Evolutionary conservation across 1,140 invertebrate genomes (phyloP).

Genomic region (Drosophila subpulchrella): DNA sequence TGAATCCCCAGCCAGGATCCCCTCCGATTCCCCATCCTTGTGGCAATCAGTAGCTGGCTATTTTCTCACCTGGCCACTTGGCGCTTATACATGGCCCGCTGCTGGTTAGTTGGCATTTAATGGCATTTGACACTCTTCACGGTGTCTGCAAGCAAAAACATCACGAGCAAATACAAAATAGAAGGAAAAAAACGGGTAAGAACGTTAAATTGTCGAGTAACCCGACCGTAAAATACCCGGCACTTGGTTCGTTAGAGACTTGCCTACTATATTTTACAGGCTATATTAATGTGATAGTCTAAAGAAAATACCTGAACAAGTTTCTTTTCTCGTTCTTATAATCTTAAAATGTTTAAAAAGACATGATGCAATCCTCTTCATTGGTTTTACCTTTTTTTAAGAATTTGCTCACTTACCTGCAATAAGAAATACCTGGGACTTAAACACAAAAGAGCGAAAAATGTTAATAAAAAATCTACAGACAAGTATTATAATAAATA

Average conservation of each 20-base stretch:
- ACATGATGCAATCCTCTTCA: too few species aligned
- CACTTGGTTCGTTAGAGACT: background rate
- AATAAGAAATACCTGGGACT: too few species aligned
- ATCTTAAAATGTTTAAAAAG: too few species aligned
- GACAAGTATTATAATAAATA: too few species aligned
- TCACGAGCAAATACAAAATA: conserved; percentile 51
- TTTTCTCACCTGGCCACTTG: conserved; percentile 66
- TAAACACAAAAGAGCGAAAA: too few species aligned
- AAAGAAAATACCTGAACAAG: too few species aligned
- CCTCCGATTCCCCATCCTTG: conserved; percentile 15
- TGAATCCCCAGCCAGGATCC: conserved; percentile 4
- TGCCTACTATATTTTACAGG: background rate
- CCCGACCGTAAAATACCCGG: conserved; percentile 5
- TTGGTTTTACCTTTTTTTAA: too few species aligned
- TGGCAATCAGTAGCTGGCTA: conserved; percentile 69
- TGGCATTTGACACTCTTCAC: conserved; percentile 72
- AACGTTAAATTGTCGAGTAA: background rate
- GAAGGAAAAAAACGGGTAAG: conserved; percentile 9
- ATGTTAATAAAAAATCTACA: too few species aligned
- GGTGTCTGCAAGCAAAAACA: conserved; percentile 60
- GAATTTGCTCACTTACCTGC: too few species aligned
- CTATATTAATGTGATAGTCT: background rate
- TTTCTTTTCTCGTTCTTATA: too few species aligned
- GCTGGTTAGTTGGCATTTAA: conserved; percentile 75
- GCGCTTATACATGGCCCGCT: conserved; percentile 23